A percentile compares a stretch with the other conserved stretches of the same genome.
Conservation (phyloP, 2,888 invertebrate species). For the Schizaphis graminum region DNA sequence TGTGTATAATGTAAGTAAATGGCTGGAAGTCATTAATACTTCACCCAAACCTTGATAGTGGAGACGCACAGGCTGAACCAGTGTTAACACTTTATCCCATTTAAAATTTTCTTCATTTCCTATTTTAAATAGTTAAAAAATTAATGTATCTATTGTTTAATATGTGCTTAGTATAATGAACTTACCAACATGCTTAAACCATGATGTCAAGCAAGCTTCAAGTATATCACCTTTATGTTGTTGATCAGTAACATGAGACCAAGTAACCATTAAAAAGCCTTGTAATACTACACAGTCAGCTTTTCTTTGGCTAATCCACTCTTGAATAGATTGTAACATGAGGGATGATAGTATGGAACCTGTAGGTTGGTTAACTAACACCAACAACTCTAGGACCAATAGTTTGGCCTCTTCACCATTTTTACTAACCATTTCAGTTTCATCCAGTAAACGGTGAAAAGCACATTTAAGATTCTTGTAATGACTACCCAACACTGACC, state of each 20-base stretch:
- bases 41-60: conserved; percentile 73
- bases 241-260: conserved; percentile 72
- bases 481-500: conserved; percentile 73
- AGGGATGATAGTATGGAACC: conserved; percentile 70
- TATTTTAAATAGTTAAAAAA: conserved; percentile 68
- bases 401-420: conserved; percentile 73
- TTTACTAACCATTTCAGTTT: conserved; percentile 73
- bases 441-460: conserved; percentile 73
- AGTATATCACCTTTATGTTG: conserved; percentile 73
- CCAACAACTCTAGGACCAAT: conserved; percentile 74
- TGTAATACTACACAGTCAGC: conserved; percentile 73
- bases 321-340: conserved; percentile 70
- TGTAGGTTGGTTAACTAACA: conserved; percentile 72
- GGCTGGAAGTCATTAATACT: conserved; percentile 73
- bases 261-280: conserved; percentile 73
- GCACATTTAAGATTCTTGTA: conserved; percentile 73
- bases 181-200: conserved; percentile 71
- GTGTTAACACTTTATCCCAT: conserved; percentile 72
- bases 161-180: not conserved
- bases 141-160: not conserved
- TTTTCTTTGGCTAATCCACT: conserved; percentile 73
- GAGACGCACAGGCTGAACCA: conserved; percentile 72
- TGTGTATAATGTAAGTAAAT: conserved; percentile 74
- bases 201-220: conserved; percentile 74
- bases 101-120: conserved; percentile 71